A percentile compares a stretch with the other conserved stretches of the same genome.
These are phyloP conservation scores for Crypturellus undulatus DNA, from an alignment of 2,113 vertebrate genomes.

Conservation along the genomic window DNA sequence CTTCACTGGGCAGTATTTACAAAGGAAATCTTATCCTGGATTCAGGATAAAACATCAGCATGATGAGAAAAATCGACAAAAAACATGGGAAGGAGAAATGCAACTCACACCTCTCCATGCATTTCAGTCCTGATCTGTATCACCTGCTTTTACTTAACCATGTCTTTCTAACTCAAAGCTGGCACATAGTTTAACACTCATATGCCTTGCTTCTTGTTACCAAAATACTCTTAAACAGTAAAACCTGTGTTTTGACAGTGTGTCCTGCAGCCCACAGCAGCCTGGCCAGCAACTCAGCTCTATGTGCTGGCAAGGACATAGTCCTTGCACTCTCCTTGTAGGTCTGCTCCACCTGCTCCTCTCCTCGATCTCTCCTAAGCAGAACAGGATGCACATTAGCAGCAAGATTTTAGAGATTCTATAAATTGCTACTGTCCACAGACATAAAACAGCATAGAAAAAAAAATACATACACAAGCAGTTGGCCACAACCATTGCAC, in stretches of 20 bases:
- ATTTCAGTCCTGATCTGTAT: fast-evolving
- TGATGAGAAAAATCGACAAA: neutral
- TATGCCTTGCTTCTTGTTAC: fast-evolving
- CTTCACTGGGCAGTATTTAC: fast-evolving
- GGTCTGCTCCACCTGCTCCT: neutral
- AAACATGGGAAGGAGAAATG: neutral
- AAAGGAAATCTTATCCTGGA: neutral
- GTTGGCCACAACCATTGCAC: neutral
- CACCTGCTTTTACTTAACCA: neutral
- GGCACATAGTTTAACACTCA: neutral
- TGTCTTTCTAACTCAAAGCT: neutral
- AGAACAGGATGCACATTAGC: neutral
- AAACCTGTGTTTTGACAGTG: neutral
- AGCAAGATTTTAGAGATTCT: neutral
- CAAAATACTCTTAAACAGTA: neutral
- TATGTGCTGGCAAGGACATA: neutral
- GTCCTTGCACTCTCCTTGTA: neutral
- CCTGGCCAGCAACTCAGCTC: neutral
- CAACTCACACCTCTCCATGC: neutral
- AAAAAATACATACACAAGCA: neutral
- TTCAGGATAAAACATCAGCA: neutral
- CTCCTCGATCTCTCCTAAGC: neutral
- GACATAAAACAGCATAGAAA: neutral
- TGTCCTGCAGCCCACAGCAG: neutral
- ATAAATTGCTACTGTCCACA: neutral